A percentile compares a stretch with the other conserved stretches of the same genome.
phyloP scores from a whole-genome alignment of 2,113 vertebrate genomes.

The Panthera uncia region DNA sequence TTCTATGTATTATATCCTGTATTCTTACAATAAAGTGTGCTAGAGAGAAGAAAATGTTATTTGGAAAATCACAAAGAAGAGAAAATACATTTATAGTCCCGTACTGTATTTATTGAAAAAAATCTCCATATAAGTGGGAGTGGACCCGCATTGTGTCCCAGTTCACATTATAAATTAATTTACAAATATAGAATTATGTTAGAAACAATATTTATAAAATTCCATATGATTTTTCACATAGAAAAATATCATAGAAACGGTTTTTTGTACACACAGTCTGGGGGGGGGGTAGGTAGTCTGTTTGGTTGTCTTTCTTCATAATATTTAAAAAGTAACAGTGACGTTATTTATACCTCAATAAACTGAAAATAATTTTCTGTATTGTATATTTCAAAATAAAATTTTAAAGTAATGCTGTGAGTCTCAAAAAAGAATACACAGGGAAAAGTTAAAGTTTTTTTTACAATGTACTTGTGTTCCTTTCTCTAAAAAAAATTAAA shows the following conservation, averaged over 20 bases:
- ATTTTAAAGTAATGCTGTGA: neutral
- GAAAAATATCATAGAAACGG: conserved; percentile 66
- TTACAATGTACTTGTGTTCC: neutral
- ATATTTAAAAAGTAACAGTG: conserved; percentile 7
- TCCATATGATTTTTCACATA: conserved; percentile 76
- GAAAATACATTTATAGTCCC: neutral
- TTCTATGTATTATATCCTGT: neutral
- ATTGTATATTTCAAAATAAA: conserved; percentile 43
- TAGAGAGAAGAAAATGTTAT: neutral
- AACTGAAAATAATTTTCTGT: conserved; percentile 1
- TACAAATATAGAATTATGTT: conserved; percentile 86
- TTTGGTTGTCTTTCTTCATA: conserved; percentile 64
- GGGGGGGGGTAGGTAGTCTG: conserved; percentile 13
- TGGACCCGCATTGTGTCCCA: conserved; percentile 19
- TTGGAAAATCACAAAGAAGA: neutral
- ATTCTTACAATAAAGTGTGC: neutral
- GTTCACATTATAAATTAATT: conserved; percentile 89
- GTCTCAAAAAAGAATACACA: conserved; percentile 49
- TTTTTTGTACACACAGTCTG: conserved; percentile 43
- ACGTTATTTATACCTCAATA: neutral
- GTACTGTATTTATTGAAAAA: neutral
- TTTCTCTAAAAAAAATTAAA: conserved; percentile 24
- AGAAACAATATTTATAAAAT: conserved; percentile 86
- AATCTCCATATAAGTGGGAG: too few relatives aligned
- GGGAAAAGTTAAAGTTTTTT: neutral